Evolutionary conservation across 2,797 vertebrate species (phyloP).

Genomic region (Florisuga fusca): DNA sequence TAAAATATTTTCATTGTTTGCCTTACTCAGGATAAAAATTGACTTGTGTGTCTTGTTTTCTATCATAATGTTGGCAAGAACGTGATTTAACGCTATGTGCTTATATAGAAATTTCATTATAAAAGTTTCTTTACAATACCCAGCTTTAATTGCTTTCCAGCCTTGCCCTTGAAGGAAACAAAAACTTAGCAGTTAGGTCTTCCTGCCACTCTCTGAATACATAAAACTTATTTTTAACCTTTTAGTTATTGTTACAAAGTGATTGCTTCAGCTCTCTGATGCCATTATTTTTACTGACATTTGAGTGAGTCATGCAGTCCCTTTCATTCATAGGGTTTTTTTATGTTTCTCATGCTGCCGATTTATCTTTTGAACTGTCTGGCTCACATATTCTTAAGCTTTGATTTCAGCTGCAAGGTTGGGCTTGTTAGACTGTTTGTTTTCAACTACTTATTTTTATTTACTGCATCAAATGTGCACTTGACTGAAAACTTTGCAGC

Average conservation of each 20-base stretch:
- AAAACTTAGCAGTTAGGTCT: background rate
- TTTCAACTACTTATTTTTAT: background rate
- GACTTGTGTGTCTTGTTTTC: background rate
- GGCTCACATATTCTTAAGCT: background rate
- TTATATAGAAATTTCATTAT: background rate
- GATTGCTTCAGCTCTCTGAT: background rate
- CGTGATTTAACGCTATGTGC: background rate
- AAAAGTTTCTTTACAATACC: background rate
- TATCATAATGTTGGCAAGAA: background rate
- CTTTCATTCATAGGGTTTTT: background rate
- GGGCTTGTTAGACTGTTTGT: background rate
- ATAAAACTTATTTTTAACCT: slow-evolving; percentile 37
- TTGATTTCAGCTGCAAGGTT: background rate
- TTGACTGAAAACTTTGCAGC: background rate
- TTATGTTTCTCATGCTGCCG: background rate
- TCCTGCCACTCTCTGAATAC: background rate
- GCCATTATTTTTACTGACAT: background rate
- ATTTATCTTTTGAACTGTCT: background rate
- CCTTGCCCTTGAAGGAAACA: background rate
- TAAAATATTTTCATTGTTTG: background rate
- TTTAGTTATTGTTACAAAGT: slow-evolving; percentile 14
- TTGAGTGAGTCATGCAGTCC: background rate
- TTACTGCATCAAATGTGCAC: background rate
- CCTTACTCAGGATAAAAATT: background rate
- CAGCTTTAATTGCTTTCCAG: background rate